phyloP scores from a whole-genome alignment of 92 coral and sea anemone genomes.

The Epizoanthus stellaris region DNA sequence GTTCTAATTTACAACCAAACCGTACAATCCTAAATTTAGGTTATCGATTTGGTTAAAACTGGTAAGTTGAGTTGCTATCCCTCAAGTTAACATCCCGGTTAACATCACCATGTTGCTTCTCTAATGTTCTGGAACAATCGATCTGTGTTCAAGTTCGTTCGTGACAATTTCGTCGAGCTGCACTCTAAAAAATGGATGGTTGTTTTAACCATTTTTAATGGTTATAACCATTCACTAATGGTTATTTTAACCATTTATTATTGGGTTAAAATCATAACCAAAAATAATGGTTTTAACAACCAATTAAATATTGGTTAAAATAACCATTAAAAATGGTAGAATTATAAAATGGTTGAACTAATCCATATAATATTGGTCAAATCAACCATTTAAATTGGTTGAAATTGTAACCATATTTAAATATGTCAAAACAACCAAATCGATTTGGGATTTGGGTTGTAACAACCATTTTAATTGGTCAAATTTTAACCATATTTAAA shows the following conservation, averaged over 20 bases:
- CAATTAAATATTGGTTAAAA: neutral
- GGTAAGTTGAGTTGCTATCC: too few species aligned
- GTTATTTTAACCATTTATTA: neutral
- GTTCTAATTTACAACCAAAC: too few species aligned
- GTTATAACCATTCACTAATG: neutral
- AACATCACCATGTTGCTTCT: too few species aligned
- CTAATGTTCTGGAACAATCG: too few species aligned
- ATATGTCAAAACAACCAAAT: neutral
- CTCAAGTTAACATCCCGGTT: too few species aligned
- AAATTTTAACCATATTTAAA: neutral
- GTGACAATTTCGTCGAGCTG: too few species aligned
- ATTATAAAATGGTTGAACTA: neutral
- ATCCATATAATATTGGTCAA: neutral
- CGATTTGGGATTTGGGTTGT: neutral
- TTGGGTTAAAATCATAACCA: neutral
- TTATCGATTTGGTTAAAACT: too few species aligned
- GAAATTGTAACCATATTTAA: neutral
- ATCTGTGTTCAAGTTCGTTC: too few species aligned
- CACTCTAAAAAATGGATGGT: conserved; percentile 3
- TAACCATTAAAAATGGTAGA: neutral
- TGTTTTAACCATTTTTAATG: neutral
- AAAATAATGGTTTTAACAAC: neutral
- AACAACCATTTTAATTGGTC: neutral
- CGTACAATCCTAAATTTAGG: too few species aligned
- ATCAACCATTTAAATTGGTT: neutral